A percentile compares a stretch with the other conserved stretches of the same genome.
phyloP scores from a whole-genome alignment of 2,113 vertebrate species.

The Gymnarchus niloticus region DNA sequence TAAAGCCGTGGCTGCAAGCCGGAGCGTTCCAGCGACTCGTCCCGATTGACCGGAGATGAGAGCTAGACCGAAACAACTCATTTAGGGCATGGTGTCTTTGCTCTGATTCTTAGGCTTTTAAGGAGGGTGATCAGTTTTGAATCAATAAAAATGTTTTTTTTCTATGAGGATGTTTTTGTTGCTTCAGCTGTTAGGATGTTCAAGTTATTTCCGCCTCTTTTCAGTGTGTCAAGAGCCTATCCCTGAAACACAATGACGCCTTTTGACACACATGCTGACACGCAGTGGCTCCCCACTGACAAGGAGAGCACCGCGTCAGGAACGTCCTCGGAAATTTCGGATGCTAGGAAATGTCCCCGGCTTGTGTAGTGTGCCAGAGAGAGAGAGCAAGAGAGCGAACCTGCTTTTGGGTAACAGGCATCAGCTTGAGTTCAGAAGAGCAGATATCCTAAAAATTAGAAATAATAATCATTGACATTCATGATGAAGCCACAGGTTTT shows the following conservation, averaged over 20 bases:
- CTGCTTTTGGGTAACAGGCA: not conserved
- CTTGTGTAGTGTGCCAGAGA: not conserved
- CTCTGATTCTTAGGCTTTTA: not conserved
- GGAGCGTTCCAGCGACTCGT: not conserved
- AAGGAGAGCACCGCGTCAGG: not conserved
- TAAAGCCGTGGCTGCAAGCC: not conserved
- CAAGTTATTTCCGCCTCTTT: not conserved
- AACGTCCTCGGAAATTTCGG: not conserved
- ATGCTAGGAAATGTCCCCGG: not conserved
- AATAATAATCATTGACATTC: not conserved
- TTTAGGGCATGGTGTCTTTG: not conserved
- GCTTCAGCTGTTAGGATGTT: conserved; percentile 18
- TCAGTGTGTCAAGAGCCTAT: not conserved
- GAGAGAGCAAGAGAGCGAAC: not conserved
- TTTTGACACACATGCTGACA: not conserved
- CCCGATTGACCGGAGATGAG: not conserved
- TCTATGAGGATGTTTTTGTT: conserved; percentile 14
- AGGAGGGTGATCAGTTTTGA: not conserved
- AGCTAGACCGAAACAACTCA: no score
- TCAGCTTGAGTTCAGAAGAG: not conserved
- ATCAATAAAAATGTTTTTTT: not conserved
- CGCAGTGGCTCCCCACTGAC: not conserved
- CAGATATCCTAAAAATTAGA: no score
- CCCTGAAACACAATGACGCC: not conserved
- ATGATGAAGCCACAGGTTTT: not conserved